Evolutionary conservation across 2,888 invertebrate genomes (phyloP), one percentile per base, ranked within the genome.

Genomic region (Antitype chi): DNA sequence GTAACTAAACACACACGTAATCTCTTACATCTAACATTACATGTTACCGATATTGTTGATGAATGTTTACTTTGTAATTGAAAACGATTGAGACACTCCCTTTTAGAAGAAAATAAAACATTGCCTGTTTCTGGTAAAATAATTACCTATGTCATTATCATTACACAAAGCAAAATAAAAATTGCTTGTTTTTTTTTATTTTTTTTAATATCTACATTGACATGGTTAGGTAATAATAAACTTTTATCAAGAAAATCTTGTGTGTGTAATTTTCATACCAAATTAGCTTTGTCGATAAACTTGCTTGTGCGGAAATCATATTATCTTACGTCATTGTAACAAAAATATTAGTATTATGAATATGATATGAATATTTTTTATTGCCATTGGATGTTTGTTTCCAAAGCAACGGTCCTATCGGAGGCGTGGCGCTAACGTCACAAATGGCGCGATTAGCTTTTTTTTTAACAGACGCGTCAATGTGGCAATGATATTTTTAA

Each of bases 351-450:
- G 25, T 70, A 32, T 17, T 43, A 9, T 62, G 2, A 57, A 60
- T 55, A 66, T 43, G 6, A 0, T 38, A 6, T 38, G 38, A 38
- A 38, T 38, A 38, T 38, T 38, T 52, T 59, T 57, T 60, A 62
- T 67, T 68, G 53, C 80, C 59, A 68, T 71, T 85, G 68, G 43
- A 72, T 82, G 81, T 79, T 84, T 81, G 83, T 78, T 83, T 81
- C 69, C 67, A 76, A 70, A 66, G 79, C 60, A 82, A 81, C 76
- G 76, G 78, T 64, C 74, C 80, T 88, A 85, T 76, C 74, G 91
- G 89, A 91, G 94, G 93, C 91, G 93, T 91, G 93, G 91, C 89
- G 63, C 85, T 81, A 67, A 90, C 93, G 93, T 93, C 93, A 93
- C 84, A 81, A 74, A 71, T 72, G 66, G 74, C 81, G 72, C 85